A percentile compares a stretch with the other conserved stretches of the same genome.
Conservation (phyloP, 2,797 vertebrate species). For the Bradypodion ventrale region DNA sequence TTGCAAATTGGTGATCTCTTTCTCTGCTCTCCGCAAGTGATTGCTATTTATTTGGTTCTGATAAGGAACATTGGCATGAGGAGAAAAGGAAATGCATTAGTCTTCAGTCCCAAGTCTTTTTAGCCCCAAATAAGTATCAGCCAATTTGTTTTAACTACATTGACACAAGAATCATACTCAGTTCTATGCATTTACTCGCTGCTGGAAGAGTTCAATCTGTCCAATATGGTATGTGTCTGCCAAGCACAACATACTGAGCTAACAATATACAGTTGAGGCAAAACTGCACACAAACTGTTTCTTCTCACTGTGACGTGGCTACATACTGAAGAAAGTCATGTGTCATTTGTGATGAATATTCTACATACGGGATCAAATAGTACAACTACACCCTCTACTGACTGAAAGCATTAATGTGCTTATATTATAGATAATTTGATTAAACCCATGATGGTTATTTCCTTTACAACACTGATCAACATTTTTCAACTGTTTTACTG, state of each 20-base stretch:
- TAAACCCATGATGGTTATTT: background rate
- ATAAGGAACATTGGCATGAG: constrained; percentile 24
- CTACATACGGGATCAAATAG: constrained; percentile 3
- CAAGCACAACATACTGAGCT: background rate
- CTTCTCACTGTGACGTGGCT: background rate
- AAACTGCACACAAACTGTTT: background rate
- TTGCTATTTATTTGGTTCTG: constrained; percentile 97
- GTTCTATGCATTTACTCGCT: background rate
- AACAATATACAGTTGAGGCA: background rate
- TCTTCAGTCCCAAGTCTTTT: background rate
- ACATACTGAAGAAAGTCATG: background rate
- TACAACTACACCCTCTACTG: constrained; percentile 70
- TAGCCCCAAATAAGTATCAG: background rate
- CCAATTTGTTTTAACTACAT: background rate
- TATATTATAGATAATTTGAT: background rate
- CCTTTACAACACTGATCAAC: background rate
- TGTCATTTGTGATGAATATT: background rate
- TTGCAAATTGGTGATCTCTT: constrained; percentile 81
- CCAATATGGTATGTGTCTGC: background rate
- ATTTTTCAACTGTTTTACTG: background rate
- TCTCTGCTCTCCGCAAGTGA: constrained; percentile 90
- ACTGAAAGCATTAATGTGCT: constrained; percentile 28
- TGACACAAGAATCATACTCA: background rate
- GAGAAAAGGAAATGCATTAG: background rate
- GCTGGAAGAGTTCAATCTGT: background rate